Evolutionary conservation across 2,888 invertebrate genomes (phyloP).

Genomic region (Aspidiotus destructor): DNA sequence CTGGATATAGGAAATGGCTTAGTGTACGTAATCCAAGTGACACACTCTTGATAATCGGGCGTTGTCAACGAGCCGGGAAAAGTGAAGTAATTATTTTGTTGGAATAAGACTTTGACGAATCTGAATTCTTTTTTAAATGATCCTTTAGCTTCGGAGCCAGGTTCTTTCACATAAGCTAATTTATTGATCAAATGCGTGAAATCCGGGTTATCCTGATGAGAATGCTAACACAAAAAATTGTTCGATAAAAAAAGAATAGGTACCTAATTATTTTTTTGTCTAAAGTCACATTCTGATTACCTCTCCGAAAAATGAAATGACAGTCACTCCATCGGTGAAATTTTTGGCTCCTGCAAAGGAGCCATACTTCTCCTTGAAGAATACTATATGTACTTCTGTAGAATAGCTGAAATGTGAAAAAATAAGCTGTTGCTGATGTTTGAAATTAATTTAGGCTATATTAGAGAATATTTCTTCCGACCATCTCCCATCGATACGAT

Average conservation of each 20-base stretch:
- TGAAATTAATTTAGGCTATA: too few relatives aligned
- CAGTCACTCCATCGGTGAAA: conserved; percentile 60
- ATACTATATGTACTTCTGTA: conserved; percentile 70
- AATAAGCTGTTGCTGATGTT: too few relatives aligned
- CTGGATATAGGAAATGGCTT: conserved; percentile 13
- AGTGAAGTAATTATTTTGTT: conserved; percentile 31
- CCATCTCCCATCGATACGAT: conserved; percentile 49
- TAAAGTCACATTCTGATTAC: conserved; percentile 11
- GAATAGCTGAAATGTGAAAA: conserved; percentile 49
- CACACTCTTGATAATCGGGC: conserved; percentile 34
- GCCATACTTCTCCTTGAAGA: conserved; percentile 61
- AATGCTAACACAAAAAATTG: neutral
- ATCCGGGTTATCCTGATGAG: conserved; percentile 25
- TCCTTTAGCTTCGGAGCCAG: conserved; percentile 16
- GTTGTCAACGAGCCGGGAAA: conserved; percentile 36
- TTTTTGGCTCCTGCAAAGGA: conserved; percentile 55
- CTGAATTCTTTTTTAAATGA: conserved; percentile 32
- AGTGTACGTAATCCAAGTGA: conserved; percentile 35
- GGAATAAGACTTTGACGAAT: conserved; percentile 20
- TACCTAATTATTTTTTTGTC: too few relatives aligned
- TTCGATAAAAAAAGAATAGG: neutral
- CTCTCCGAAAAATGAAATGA: conserved; percentile 53
- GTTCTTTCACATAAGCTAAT: conserved; percentile 12
- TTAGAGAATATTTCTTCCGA: conserved; percentile 32
- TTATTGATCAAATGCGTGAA: conserved; percentile 24